phyloP scores from a whole-genome alignment of 2,113 vertebrate genomes.

The Cygnus atratus region DNA sequence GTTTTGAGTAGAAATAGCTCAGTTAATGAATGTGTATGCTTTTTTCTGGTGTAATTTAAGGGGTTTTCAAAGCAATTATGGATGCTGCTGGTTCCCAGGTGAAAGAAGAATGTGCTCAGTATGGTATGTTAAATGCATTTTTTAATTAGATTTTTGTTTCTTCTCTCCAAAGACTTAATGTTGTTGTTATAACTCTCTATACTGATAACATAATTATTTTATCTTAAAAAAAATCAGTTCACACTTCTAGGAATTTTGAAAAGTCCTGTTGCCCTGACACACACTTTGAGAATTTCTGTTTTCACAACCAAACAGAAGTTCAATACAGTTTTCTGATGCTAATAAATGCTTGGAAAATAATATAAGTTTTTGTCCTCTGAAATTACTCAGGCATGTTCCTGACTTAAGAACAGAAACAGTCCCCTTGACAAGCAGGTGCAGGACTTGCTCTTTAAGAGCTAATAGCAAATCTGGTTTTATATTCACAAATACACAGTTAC shows the following conservation, averaged over 20 bases:
- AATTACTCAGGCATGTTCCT: background rate
- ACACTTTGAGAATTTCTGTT: background rate
- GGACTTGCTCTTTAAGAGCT: background rate
- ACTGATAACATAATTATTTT: background rate
- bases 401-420: background rate
- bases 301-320: background rate
- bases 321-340: background rate
- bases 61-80: slow-evolving; percentile 89
- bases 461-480: background rate
- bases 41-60: slow-evolving; percentile 65
- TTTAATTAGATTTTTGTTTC: background rate
- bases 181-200: background rate
- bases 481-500: background rate
- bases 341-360: background rate
- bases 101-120: slow-evolving; percentile 65
- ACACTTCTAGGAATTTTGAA: background rate
- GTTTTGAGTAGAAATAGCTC: background rate
- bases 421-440: background rate
- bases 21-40: background rate
- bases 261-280: background rate
- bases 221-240: background rate
- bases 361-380: background rate
- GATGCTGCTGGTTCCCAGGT: slow-evolving; percentile 83
- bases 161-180: background rate
- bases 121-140: slow-evolving; percentile 72